These are phyloP conservation scores for Pongo abelii DNA, from an alignment of 2,113 vertebrate species.

Conservation along the genomic window DNA sequence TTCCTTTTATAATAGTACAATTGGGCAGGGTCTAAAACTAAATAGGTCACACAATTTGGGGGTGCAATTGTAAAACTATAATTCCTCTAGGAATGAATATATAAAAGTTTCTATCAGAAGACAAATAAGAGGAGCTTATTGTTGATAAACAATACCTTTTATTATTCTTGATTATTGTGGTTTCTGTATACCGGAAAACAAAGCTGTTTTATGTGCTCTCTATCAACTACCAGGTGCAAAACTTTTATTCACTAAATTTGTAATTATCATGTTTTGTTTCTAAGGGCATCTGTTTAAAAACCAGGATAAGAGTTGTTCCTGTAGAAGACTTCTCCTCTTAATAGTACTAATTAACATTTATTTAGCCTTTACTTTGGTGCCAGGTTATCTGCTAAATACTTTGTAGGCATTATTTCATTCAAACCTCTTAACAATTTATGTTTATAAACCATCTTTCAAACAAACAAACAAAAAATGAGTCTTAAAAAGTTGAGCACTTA, in stretches of 20 bases:
- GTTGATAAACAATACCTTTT: background rate
- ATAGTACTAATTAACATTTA: background rate
- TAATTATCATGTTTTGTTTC: background rate
- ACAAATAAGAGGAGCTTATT: background rate
- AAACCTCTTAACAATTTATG: background rate
- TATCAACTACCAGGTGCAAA: background rate
- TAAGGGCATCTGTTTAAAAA: constrained; percentile 48
- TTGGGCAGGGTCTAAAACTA: background rate
- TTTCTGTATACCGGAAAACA: background rate
- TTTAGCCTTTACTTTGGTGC: background rate
- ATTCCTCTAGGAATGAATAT: background rate
- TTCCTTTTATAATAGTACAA: constrained; percentile 1
- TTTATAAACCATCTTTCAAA: background rate
- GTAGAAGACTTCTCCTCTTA: background rate
- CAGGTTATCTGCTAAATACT: background rate
- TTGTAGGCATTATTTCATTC: background rate
- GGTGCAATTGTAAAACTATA: constrained; percentile 7
- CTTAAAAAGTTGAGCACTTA: background rate
- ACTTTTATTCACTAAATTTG: constrained; percentile 9
- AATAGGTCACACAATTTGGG: constrained; percentile 18
- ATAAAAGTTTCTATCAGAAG: background rate
- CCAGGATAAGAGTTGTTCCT: constrained; percentile 25
- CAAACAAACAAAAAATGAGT: background rate
- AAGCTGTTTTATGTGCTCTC: background rate
- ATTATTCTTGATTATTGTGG: background rate